Evolutionary conservation across 92 coral and sea anemone genomes (phyloP).

Genomic region (Epizoanthus ramosus): DNA sequence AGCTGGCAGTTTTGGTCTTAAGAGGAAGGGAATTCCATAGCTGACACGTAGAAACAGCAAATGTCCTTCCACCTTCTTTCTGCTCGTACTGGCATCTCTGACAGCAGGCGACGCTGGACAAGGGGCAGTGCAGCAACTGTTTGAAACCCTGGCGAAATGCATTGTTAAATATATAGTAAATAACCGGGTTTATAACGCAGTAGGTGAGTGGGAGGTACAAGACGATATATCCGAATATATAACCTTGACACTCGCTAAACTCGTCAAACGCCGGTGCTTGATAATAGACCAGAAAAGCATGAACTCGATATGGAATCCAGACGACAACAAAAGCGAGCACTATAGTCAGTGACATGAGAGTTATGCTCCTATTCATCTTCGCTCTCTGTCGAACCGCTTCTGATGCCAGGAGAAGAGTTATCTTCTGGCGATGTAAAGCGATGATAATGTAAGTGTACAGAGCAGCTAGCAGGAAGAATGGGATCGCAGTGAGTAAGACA

Average conservation of each 20-base stretch:
- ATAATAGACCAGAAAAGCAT: neutral
- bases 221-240: no score
- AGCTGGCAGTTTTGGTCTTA: no score
- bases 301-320: slow-evolving; percentile 23
- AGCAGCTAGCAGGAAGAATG: neutral
- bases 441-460: slow-evolving; percentile 13
- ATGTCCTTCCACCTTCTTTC: no score
- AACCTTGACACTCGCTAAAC: no score
- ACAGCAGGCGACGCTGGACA: no score
- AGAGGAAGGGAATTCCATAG: no score
- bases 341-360: slow-evolving; percentile 12
- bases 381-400: slow-evolving; percentile 6
- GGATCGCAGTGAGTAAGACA: neutral
- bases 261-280: neutral
- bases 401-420: slow-evolving; percentile 4
- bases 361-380: neutral
- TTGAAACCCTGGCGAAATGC: slow-evolving; percentile 3
- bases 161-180: slow-evolving; percentile 1
- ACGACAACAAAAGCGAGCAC: slow-evolving; percentile 15
- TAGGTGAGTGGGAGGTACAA: slow-evolving; percentile 2
- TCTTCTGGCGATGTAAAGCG: neutral
- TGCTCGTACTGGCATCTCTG: no score
- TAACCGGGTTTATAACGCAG: slow-evolving; percentile 3
- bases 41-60: no score
- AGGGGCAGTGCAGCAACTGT: neutral